Percentiles rank a stretch among this genome's conserved stretches.
Conservation (phyloP, 2,888 invertebrate species). For the Gymnocheta viridis region DNA sequence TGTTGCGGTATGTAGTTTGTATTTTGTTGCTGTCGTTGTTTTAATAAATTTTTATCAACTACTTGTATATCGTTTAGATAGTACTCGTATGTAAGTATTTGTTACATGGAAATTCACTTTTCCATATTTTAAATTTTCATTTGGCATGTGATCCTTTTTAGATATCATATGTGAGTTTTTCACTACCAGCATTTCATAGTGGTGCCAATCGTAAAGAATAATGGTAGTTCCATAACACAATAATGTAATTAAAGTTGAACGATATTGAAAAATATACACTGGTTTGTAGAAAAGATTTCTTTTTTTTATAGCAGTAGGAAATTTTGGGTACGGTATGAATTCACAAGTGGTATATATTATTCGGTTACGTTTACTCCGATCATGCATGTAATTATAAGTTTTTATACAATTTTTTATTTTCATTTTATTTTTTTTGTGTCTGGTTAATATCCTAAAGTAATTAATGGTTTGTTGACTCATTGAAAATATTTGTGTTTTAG, state of each 20-base stretch:
- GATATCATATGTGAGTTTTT: background rate
- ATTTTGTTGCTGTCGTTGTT: background rate
- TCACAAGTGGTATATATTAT: too few species aligned
- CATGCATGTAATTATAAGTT: too few species aligned
- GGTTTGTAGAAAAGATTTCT: too few species aligned
- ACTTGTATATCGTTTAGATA: background rate
- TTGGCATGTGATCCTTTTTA: background rate
- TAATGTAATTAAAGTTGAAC: too few species aligned
- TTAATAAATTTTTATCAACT: constrained; percentile 8
- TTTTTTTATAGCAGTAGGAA: too few species aligned
- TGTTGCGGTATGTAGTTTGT: constrained; percentile 63
- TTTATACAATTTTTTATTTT: background rate
- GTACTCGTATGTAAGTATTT: background rate
- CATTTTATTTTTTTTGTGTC: background rate
- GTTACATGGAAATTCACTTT: background rate
- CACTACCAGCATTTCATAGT: background rate
- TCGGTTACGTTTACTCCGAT: too few species aligned
- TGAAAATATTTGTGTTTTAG: constrained; percentile 12
- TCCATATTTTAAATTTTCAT: background rate
- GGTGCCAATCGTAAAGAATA: background rate
- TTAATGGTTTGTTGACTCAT: constrained; percentile 14
- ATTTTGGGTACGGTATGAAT: too few species aligned
- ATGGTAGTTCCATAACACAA: too few species aligned
- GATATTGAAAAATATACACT: too few species aligned
- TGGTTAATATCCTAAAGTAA: background rate